Evolutionary conservation across 2,113 vertebrate species (phyloP).

Genomic region (Agelaius tricolor): DNA sequence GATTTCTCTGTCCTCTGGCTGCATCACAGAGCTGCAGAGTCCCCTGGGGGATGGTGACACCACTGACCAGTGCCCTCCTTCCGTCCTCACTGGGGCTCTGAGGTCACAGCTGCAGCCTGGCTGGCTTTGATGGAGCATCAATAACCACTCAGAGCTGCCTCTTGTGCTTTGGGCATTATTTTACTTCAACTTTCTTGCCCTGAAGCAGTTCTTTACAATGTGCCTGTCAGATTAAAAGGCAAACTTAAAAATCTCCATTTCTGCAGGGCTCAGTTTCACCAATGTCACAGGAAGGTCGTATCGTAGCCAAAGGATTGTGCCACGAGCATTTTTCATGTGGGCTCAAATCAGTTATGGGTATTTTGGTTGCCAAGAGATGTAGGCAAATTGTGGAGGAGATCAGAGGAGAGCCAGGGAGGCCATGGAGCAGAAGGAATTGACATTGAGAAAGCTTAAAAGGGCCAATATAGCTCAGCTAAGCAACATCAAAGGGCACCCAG

Average conservation of each 20-base stretch:
- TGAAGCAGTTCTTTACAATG: background rate
- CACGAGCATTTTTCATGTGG: background rate
- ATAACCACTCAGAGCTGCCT: background rate
- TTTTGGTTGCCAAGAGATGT: slow-evolving; percentile 49
- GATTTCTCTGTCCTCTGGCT: background rate
- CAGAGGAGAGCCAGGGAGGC: slow-evolving; percentile 19
- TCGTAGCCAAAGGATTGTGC: slow-evolving; percentile 39
- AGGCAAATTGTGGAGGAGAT: slow-evolving; percentile 53
- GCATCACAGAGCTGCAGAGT: background rate
- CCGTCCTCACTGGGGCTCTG: background rate
- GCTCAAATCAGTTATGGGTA: background rate
- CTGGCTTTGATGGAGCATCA: background rate
- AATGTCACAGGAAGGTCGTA: slow-evolving; percentile 35
- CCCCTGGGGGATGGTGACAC: background rate
- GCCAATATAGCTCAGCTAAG: slow-evolving; percentile 34
- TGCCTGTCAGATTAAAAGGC: background rate
- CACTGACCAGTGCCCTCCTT: background rate
- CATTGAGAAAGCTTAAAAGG: slow-evolving; percentile 45
- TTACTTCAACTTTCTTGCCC: slow-evolving; percentile 21
- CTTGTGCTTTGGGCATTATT: background rate
- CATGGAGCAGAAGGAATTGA: slow-evolving; percentile 40
- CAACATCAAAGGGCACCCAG: slow-evolving; percentile 45
- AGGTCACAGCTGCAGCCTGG: background rate
- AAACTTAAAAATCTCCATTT: background rate
- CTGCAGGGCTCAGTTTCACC: background rate